phyloP scores from a whole-genome alignment of 64 coral and sea anemone genomes.

The Porites australiensis region DNA sequence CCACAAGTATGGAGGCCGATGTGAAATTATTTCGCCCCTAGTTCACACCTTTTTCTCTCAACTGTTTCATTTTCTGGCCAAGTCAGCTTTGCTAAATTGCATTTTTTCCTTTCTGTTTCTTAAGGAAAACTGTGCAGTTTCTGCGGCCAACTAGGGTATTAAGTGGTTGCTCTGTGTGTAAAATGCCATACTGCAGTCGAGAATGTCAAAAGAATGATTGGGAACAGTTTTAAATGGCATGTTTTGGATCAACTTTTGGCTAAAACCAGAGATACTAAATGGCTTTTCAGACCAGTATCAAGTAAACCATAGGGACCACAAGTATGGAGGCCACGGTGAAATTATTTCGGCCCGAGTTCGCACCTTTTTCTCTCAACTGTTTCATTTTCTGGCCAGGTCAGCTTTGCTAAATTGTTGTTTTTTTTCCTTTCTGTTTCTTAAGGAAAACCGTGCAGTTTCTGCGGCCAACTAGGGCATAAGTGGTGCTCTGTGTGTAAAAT shows the following conservation, averaged over 20 bases:
- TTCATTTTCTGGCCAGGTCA: background rate
- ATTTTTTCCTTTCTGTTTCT: background rate
- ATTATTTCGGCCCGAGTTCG: too few species aligned
- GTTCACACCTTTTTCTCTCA: background rate
- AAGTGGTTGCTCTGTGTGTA: slow-evolving; percentile 90
- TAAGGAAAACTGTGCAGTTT: slow-evolving; percentile 63
- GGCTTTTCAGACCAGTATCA: too few species aligned
- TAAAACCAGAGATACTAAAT: too few species aligned
- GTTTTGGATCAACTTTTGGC: too few species aligned
- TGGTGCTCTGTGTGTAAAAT: slow-evolving; percentile 90
- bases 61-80: background rate
- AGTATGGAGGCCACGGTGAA: too few species aligned
- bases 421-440: background rate
- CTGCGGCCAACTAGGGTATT: slow-evolving; percentile 57
- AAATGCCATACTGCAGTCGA: slow-evolving; percentile 89
- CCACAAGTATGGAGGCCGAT: too few species aligned
- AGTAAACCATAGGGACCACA: too few species aligned
- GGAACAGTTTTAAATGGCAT: background rate
- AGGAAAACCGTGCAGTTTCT: slow-evolving; percentile 70
- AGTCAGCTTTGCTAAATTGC: background rate
- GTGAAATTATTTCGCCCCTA: too few species aligned
- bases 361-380: background rate
- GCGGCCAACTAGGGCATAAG: slow-evolving; percentile 64
- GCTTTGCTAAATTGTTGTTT: background rate
- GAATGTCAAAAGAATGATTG: slow-evolving; percentile 88